Base-by-base conservation (phyloP, 1,140 invertebrate genomes). In the Leptinotarsa lineolata region DNA sequence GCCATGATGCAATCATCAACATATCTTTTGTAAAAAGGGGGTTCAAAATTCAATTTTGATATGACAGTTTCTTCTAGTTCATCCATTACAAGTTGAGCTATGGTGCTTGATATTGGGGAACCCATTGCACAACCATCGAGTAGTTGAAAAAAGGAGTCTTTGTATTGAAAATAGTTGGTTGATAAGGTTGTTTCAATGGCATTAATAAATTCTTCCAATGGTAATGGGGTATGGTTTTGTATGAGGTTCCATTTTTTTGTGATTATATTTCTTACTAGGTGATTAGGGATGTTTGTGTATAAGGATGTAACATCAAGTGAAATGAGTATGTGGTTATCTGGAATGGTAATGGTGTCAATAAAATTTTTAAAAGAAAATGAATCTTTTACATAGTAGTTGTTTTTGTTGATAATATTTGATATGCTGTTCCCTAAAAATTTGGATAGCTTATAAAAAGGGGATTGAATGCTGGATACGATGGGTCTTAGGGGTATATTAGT, bases 41-140 rank as follows among this genome's bases (percentile, higher is more conserved):
- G n/a, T n/a, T n/a, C n/a, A n/a, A n/a, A n/a, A n/a, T n/a, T n/a
- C n/a, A n/a, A n/a, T n/a, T n/a, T n/a, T n/a, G n/a, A n/a, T n/a
- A n/a, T n/a, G n/a, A n/a, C n/a, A 6, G 8, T 48, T 15, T 72
- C 18, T 66, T 72, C 30, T 24, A 72, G 70, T 30, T 64, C 46
- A 18, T 72, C 64, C 45, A 72, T 54, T 5, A 54, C 65, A 4
- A 69, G 18, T 69, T 69, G 65, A 0, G 67, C 67, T 18, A 73
- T 44, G n/a, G 58, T 45, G 22, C 66, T 73, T 4, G 66, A 73
- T 16, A 68, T 68, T 48, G 72, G 22, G 15, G 72, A 69, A 2
- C 72, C 72, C 66, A 73, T 73, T 20, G 72, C 72, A 18, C 48
- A 61, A 3, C 67, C 72, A 0, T 73, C 72, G 4, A 73, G 59